These are phyloP conservation scores for Operophtera brumata DNA, from an alignment of 2,888 invertebrate species.

Conservation along the genomic window DNA sequence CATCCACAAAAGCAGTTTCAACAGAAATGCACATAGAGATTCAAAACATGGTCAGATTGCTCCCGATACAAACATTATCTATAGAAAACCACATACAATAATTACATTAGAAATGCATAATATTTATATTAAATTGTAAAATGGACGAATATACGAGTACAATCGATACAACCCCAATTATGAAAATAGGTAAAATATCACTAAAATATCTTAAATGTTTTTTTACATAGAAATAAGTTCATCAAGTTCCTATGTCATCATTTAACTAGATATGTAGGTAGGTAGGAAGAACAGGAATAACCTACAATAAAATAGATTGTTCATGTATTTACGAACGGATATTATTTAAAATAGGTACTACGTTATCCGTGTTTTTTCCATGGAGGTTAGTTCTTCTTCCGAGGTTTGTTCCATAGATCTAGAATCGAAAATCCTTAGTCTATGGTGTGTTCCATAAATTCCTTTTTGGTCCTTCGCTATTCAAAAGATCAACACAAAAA, in stretches of 20 bases:
- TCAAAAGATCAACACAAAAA: constrained; percentile 2
- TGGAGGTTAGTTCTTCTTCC: too few species aligned
- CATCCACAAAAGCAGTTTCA: constrained; percentile 72
- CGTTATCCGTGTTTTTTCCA: too few species aligned
- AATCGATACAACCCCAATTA: constrained; percentile 56
- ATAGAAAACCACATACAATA: constrained; percentile 46
- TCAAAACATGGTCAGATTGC: constrained; percentile 63
- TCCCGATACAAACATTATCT: constrained; percentile 50
- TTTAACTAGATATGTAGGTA: not conserved
- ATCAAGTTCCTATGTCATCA: constrained; percentile 12
- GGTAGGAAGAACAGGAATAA: not conserved
- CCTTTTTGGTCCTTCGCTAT: too few species aligned
- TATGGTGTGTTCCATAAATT: too few species aligned
- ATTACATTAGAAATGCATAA: constrained; percentile 67
- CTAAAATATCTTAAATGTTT: constrained; percentile 30
- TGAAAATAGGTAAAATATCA: constrained; percentile 62
- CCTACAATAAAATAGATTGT: too few species aligned
- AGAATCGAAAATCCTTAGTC: too few species aligned
- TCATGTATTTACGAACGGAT: too few species aligned
- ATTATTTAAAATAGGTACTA: too few species aligned
- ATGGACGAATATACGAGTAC: constrained; percentile 63
- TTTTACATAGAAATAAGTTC: not conserved
- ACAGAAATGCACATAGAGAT: constrained; percentile 75
- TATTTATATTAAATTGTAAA: constrained; percentile 54
- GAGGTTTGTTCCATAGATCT: too few species aligned